Percentiles rank a stretch among this genome's conserved stretches.
phyloP scores from a whole-genome alignment of 2,888 invertebrate species.

The Nomada ferruginata region DNA sequence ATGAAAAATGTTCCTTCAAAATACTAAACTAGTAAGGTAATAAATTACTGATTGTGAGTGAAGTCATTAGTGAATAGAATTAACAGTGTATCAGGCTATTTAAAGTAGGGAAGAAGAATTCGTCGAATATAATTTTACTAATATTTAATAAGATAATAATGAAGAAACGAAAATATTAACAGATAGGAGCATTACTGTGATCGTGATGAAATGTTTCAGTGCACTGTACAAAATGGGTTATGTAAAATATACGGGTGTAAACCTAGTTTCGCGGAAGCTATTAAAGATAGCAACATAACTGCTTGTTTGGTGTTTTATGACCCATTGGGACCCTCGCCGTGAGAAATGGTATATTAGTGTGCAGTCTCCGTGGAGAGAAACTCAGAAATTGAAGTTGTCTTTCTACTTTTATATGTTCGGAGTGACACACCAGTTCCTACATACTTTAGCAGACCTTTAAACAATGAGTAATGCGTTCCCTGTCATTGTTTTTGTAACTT shows the following conservation, averaged over 20 bases:
- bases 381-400: conserved; percentile 9
- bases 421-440: not conserved
- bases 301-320: conserved; percentile 7
- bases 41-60: too few relatives aligned
- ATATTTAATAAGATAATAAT: too few relatives aligned
- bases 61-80: too few relatives aligned
- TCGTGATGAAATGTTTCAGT: too few relatives aligned
- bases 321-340: conserved; percentile 2
- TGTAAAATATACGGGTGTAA: not conserved
- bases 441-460: not conserved
- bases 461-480: not conserved
- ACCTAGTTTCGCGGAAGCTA: not conserved
- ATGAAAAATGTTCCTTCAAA: too few relatives aligned
- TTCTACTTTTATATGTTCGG: not conserved
- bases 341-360: conserved; percentile 10
- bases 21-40: too few relatives aligned
- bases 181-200: too few relatives aligned
- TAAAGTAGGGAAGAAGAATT: too few relatives aligned
- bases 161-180: too few relatives aligned
- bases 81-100: too few relatives aligned
- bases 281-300: conserved; percentile 4
- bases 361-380: not conserved
- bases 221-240: too few relatives aligned
- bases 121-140: too few relatives aligned
- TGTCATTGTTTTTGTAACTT: not conserved